phyloP scores from a whole-genome alignment of 2,797 vertebrate genomes.

The Anguilla obscura region DNA sequence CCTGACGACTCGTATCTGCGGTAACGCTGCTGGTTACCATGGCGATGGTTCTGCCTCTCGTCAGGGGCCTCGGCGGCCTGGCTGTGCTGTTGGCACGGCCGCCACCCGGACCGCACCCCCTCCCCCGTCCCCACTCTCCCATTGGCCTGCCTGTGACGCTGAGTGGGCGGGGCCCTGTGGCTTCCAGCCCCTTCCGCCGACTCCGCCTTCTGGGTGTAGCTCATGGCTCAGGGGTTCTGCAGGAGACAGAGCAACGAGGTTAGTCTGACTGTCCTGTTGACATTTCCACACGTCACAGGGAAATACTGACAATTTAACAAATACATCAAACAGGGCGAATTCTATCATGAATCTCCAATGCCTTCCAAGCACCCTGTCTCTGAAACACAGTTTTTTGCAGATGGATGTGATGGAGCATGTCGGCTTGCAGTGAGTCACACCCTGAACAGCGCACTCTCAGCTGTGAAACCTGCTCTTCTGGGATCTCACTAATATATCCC shows the following conservation, averaged over 20 bases:
- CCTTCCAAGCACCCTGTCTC: not conserved
- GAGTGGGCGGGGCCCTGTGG: constrained; percentile 44
- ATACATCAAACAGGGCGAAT: not conserved
- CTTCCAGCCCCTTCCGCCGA: constrained; percentile 69
- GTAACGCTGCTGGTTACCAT: constrained; percentile 46
- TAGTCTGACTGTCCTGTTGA: not conserved
- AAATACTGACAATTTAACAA: not conserved
- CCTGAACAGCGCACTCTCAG: not conserved
- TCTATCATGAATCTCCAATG: not conserved
- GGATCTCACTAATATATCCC: not conserved
- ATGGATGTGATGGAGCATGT: not conserved
- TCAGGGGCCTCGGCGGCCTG: not conserved
- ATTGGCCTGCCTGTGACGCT: constrained; percentile 57
- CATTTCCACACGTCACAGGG: not conserved
- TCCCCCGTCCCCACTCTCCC: constrained; percentile 1
- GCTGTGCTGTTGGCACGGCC: constrained; percentile 55
- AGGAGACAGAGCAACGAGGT: not conserved
- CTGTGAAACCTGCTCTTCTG: not conserved
- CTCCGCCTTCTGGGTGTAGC: constrained; percentile 77
- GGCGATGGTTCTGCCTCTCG: constrained; percentile 44
- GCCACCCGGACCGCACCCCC: constrained; percentile 40
- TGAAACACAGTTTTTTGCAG: not conserved
- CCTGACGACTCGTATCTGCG: constrained; percentile 58
- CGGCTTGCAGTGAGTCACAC: not conserved
- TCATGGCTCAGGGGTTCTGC: constrained; percentile 71